Evolutionary conservation across 2,113 vertebrate species (phyloP).

Genomic region (Xenopus borealis): DNA sequence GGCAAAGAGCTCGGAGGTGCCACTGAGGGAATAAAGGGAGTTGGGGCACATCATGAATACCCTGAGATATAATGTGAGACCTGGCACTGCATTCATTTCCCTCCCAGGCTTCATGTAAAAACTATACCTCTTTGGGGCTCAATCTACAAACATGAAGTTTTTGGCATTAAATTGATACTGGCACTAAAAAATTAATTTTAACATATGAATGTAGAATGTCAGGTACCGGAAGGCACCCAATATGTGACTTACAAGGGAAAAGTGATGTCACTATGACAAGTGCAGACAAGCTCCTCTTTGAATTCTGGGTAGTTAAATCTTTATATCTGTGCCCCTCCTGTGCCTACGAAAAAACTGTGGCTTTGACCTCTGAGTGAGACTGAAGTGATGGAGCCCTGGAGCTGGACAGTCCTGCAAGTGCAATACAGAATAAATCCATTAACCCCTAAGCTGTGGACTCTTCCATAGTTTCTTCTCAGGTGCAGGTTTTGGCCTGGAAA

Average conservation of each 20-base stretch:
- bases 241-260: constrained; percentile 74
- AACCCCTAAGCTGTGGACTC: background rate
- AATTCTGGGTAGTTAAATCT: constrained; percentile 67
- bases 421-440: too few relatives aligned
- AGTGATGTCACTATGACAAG: constrained; percentile 73
- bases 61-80: too few relatives aligned
- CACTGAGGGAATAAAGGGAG: constrained; percentile 58
- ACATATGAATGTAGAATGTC: too few relatives aligned
- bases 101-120: too few relatives aligned
- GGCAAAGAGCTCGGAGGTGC: constrained; percentile 78
- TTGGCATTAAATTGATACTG: too few relatives aligned
- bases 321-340: constrained; percentile 75
- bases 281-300: constrained; percentile 71
- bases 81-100: too few relatives aligned
- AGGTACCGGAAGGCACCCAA: too few relatives aligned
- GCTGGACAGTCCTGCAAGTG: constrained; percentile 66
- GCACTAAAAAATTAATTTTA: too few relatives aligned
- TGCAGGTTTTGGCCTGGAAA: too few relatives aligned
- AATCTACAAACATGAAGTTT: too few relatives aligned
- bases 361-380: constrained; percentile 71
- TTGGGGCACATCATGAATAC: background rate
- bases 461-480: background rate
- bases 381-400: constrained; percentile 79
- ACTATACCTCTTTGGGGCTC: too few relatives aligned
- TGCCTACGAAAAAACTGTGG: constrained; percentile 78